phyloP scores from a whole-genome alignment of 1,140 invertebrate genomes.

The Gerris buenoi region DNA sequence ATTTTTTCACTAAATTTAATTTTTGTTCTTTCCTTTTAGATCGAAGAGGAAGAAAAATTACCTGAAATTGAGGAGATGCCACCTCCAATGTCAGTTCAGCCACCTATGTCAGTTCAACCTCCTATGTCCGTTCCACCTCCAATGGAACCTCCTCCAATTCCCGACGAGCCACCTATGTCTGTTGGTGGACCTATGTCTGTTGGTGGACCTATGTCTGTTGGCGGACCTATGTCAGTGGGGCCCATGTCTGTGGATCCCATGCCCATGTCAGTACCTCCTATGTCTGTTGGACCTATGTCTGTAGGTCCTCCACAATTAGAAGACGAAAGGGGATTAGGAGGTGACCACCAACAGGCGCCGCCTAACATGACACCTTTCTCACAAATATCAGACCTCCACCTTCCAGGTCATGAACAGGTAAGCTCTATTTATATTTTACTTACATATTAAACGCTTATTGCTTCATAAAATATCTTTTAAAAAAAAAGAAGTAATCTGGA shows the following conservation, averaged over 20 bases:
- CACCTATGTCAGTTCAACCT: slow-evolving; percentile 20
- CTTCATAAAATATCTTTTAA: too few species aligned
- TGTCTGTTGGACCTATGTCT: slow-evolving; percentile 12
- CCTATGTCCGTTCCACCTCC: slow-evolving; percentile 17
- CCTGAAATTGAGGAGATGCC: slow-evolving; percentile 6
- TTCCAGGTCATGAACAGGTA: slow-evolving; percentile 35
- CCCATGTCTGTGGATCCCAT: slow-evolving; percentile 16
- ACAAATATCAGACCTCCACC: slow-evolving; percentile 2
- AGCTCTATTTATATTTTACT: too few species aligned
- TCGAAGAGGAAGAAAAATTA: slow-evolving; percentile 4
- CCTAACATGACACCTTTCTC: slow-evolving; percentile 16
- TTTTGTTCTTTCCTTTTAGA: neutral
- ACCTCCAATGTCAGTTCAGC: slow-evolving; percentile 20
- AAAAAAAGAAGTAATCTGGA: too few species aligned
- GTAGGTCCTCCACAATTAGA: slow-evolving; percentile 9
- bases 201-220: slow-evolving; percentile 9
- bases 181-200: slow-evolving; percentile 14
- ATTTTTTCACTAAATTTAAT: too few species aligned
- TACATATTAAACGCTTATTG: too few species aligned
- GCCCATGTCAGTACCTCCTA: slow-evolving; percentile 16
- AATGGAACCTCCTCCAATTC: too few species aligned
- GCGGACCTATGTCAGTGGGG: slow-evolving; percentile 9
- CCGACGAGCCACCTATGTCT: slow-evolving; percentile 9
- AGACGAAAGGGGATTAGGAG: neutral
- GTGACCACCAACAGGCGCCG: slow-evolving; percentile 4